phyloP scores from a whole-genome alignment of 1,140 invertebrate genomes.

The Aphelenchoides besseyi region DNA sequence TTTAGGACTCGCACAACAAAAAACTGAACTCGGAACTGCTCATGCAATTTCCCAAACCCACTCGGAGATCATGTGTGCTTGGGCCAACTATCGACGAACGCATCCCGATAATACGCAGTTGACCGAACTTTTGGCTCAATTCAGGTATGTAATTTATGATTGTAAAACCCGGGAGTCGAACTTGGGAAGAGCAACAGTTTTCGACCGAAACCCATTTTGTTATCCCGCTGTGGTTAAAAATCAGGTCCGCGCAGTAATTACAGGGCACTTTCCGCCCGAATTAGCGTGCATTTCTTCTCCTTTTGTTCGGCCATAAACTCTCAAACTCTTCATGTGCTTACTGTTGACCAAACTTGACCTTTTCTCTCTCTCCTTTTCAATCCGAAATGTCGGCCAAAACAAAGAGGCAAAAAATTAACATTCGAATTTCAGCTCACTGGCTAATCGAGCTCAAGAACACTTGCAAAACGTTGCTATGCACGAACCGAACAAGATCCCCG shows the following conservation, averaged over 20 bases:
- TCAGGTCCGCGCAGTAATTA: background rate
- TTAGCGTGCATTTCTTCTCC: slow-evolving; percentile 1
- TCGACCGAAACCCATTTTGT: background rate
- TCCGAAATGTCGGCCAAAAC: no score
- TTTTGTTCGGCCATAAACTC: slow-evolving; percentile 4
- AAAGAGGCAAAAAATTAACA: background rate
- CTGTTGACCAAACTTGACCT: background rate
- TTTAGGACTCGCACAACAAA: slow-evolving; percentile 5
- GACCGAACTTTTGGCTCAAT: background rate
- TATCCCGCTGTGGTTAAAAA: background rate
- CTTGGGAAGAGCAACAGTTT: background rate
- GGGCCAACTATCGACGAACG: background rate
- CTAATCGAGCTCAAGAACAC: slow-evolving; percentile 9
- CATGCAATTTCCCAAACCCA: background rate
- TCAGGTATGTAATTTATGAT: slow-evolving; percentile 10
- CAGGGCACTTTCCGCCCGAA: background rate
- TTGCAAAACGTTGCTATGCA: background rate
- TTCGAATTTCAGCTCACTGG: slow-evolving; percentile 16
- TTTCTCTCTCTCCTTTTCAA: background rate
- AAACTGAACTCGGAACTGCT: background rate
- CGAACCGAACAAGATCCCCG: background rate
- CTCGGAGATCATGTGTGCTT: background rate
- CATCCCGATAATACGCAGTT: background rate
- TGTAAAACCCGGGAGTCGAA: background rate
- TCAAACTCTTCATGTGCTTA: background rate